Conservation (phyloP, 53 echinoderm and acorn worm species). For the Paelopatides confundens region DNA sequence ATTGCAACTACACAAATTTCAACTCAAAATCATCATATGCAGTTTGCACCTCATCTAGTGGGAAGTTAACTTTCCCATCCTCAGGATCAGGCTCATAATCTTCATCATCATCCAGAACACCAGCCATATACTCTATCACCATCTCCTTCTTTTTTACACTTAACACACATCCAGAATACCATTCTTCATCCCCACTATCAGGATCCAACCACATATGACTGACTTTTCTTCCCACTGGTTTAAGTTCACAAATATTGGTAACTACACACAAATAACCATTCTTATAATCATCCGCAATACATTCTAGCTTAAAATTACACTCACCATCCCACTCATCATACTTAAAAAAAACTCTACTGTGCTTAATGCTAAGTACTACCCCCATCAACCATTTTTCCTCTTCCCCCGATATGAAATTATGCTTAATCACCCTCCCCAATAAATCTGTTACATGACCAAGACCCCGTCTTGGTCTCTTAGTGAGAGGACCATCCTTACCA, state of each 20-base stretch:
- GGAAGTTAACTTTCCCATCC: constrained; percentile 1
- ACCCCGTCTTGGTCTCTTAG: too few relatives aligned
- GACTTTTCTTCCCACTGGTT: neutral
- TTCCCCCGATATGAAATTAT: neutral
- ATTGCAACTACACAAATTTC: too few relatives aligned
- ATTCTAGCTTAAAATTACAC: neutral
- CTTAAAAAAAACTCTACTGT: neutral
- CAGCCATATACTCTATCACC: neutral
- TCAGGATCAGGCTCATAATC: neutral
- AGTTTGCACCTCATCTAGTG: neutral
- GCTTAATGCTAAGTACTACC: neutral
- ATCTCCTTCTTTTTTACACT: neutral
- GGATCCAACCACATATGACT: constrained; percentile 1
- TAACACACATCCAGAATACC: neutral
- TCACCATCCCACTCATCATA: neutral
- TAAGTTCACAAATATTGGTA: neutral
- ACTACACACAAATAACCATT: neutral
- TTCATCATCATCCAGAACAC: neutral
- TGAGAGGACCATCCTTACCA: too few relatives aligned
- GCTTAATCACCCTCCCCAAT: neutral
- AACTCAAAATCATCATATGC: too few relatives aligned
- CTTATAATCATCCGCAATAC: neutral
- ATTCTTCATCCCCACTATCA: neutral
- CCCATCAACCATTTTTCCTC: neutral
- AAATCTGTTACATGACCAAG: neutral